phyloP scores from a whole-genome alignment of 2,888 invertebrate species.

The Callyntrura sp. region DNA sequence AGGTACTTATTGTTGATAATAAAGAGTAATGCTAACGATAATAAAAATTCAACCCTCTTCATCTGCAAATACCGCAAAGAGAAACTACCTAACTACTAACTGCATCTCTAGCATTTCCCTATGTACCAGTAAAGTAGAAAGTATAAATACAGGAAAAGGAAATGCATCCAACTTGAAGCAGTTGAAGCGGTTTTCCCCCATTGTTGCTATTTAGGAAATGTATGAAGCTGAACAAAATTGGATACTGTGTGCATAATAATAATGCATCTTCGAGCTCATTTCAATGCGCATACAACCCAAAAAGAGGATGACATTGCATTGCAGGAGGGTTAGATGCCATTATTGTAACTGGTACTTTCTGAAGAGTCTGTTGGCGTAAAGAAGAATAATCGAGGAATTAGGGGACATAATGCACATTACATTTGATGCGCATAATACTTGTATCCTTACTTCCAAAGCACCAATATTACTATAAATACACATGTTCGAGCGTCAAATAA shows the following conservation, averaged over 20 bases:
- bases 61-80: background rate
- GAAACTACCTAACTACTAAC: background rate
- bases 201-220: constrained; percentile 63
- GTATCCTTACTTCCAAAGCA: background rate
- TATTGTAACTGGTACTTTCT: constrained; percentile 21
- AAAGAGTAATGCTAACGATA: no score
- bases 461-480: constrained; percentile 19
- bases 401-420: constrained; percentile 29
- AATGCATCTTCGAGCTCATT: background rate
- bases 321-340: constrained; percentile 19
- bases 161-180: constrained; percentile 59
- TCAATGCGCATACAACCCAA: background rate
- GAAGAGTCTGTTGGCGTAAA: constrained; percentile 32
- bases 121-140: background rate
- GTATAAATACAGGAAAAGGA: constrained; percentile 65
- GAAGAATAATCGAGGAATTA: constrained; percentile 24
- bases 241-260: constrained; percentile 11
- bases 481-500: background rate
- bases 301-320: background rate
- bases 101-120: background rate
- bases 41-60: background rate
- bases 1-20: background rate
- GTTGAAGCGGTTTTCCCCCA: constrained; percentile 66
- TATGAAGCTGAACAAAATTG: constrained; percentile 48
- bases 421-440: constrained; percentile 3